phyloP scores from a whole-genome alignment of 2,113 vertebrate species.

The Egretta garzetta region DNA sequence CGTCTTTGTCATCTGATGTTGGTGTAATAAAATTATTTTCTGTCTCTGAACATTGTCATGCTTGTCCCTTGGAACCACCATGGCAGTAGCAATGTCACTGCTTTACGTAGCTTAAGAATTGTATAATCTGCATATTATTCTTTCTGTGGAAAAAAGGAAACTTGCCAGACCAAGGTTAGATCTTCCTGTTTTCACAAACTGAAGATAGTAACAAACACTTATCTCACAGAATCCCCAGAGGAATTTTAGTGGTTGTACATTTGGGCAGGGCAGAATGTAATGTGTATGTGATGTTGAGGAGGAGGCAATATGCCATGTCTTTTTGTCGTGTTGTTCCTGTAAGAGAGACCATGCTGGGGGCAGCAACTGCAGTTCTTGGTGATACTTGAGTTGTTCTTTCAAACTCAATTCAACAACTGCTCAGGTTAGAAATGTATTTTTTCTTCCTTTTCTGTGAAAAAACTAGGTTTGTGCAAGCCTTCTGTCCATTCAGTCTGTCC shows the following conservation, averaged over 20 bases:
- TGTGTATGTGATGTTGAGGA: neutral
- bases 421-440: neutral
- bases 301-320: neutral
- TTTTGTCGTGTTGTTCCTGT: neutral
- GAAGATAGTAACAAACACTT: neutral
- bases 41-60: neutral
- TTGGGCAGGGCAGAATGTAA: neutral
- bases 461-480: neutral
- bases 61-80: neutral
- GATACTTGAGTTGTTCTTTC: neutral
- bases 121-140: neutral
- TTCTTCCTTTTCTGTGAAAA: neutral
- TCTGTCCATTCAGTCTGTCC: neutral
- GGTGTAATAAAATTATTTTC: neutral
- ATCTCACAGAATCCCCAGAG: neutral
- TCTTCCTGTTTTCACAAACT: neutral
- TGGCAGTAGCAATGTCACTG: neutral
- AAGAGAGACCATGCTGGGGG: neutral
- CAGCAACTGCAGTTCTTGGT: neutral
- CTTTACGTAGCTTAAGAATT: neutral
- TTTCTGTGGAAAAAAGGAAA: fast-evolving
- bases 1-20: neutral
- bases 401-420: neutral
- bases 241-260: neutral
- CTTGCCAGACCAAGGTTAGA: neutral